Percentiles rank a stretch among this genome's conserved stretches.
phyloP scores from a whole-genome alignment of 2,888 invertebrate genomes.

The Cheilosia urbana region DNA sequence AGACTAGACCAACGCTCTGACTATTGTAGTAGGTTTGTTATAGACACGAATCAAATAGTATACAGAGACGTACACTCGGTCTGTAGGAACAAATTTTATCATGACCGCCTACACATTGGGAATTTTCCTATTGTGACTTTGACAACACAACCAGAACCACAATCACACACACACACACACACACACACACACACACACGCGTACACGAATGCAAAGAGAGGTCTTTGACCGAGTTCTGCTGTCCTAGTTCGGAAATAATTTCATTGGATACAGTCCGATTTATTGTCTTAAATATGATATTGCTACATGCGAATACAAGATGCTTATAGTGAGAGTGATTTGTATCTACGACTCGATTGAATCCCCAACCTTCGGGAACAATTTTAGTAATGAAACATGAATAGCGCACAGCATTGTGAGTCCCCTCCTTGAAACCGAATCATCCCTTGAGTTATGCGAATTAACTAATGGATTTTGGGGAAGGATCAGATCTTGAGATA shows the following conservation, averaged over 20 bases:
- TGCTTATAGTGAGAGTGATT: conserved; percentile 1
- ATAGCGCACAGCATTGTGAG: neutral
- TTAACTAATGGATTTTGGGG: conserved; percentile 16
- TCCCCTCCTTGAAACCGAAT: neutral
- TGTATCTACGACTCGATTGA: neutral
- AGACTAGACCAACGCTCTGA: conserved; percentile 63
- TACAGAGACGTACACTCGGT: neutral
- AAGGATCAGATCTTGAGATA: neutral
- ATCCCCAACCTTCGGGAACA: neutral
- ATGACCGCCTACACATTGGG: conserved; percentile 20
- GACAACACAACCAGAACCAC: neutral
- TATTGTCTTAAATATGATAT: conserved; percentile 8
- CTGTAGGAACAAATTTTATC: conserved; percentile 2
- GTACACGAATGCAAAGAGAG: neutral
- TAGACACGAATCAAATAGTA: neutral
- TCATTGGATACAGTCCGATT: neutral
- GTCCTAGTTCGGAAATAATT: conserved; percentile 4
- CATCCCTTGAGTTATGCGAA: conserved; percentile 1
- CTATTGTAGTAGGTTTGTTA: conserved; percentile 39
- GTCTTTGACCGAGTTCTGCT: conserved; percentile 59
- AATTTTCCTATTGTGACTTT: conserved; percentile 13
- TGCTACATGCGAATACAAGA: conserved; percentile 1
- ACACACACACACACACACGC: neutral
- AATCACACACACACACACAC: neutral
- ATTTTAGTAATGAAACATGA: neutral